Evolutionary conservation across 2,797 vertebrate species (phyloP), one percentile per base, ranked within the genome.

Genomic region (Erpetoichthys calabaricus): DNA sequence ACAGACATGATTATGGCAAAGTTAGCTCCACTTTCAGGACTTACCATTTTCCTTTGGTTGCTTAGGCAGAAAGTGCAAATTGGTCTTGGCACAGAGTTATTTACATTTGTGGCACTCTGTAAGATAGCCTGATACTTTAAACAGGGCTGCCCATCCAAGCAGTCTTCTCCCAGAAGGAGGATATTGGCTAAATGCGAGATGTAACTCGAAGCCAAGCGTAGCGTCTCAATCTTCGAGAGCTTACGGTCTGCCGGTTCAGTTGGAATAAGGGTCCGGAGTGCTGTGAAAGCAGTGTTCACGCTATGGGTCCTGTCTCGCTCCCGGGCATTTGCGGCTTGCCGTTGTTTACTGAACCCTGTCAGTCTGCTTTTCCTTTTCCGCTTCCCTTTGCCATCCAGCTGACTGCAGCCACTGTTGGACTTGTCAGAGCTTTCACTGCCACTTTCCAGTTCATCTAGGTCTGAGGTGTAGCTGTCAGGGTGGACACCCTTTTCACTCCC

Each of bases 1-100:
- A 7, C 47, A 49, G 47, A n/a, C 47, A 6, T 49, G 47, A 49
- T 7, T 41, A 7, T 53, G 9, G n/a, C 49, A 41, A 42, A 42
- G 5, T 25, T 47, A 44, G 41, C 9, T 25, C 25, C n/a, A 4
- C 25, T 54, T 54, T 47, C 8, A 60, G 51, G 6, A 68, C 87
- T 87, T 75, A 92, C 90, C 84, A 77, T 65, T 66, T 82, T 87
- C 67, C 90, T 86, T 72, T 89, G 91, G 66, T 87, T 87, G 73
- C 91, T 77, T 59, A 92, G 87, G 69, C 91, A 94, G 80, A 94
- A 94, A 8, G 91, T 92, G 77, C 91, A 93, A 73, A 92, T 92
- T 62, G 88, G 75, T 50, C 86, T 69, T n/a, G 86, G 83, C 1
- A 79, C 62, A 42, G 80, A 55, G 5, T 67, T 57, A 41, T 64